phyloP scores from a whole-genome alignment of 1,140 invertebrate species.

The Capitella teleta region DNA sequence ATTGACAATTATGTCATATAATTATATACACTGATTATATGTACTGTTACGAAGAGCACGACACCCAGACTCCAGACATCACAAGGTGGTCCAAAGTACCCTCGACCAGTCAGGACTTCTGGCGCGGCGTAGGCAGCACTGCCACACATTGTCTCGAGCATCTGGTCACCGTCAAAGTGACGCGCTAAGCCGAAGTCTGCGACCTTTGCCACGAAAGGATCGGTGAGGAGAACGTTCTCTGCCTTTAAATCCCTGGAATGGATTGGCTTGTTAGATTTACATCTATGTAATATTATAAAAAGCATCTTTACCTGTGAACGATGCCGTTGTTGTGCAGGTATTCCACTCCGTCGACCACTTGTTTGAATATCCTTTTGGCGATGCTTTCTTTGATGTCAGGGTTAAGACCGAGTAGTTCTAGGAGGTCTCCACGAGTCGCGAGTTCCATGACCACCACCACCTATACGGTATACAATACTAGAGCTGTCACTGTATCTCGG shows the following conservation, averaged over 20 bases:
- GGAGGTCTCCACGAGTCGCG: no score
- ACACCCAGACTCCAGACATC: conserved; percentile 78
- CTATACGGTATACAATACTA: no score
- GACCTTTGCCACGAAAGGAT: conserved; percentile 48
- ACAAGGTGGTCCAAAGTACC: conserved; percentile 59
- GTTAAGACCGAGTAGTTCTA: no score
- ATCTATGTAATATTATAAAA: no score
- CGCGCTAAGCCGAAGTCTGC: conserved; percentile 77
- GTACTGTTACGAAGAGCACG: conserved; percentile 64
- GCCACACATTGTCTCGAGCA: conserved; percentile 65
- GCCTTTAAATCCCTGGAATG: conserved; percentile 77
- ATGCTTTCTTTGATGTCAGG: no score
- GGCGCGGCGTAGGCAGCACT: conserved; percentile 81
- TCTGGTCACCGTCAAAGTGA: conserved; percentile 48
- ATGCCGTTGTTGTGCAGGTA: no score
- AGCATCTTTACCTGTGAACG: no score
- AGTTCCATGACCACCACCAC: no score
- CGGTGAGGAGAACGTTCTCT: conserved; percentile 62
- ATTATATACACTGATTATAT: background rate
- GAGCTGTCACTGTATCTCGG: no score
- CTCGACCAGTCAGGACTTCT: conserved; percentile 64
- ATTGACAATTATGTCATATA: background rate
- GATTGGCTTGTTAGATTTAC: no score
- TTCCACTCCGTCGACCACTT: no score
- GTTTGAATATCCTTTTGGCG: no score